These are phyloP conservation scores for Oscheius myriophilus DNA, from an alignment of 2,888 invertebrate species.

Conservation along the genomic window DNA sequence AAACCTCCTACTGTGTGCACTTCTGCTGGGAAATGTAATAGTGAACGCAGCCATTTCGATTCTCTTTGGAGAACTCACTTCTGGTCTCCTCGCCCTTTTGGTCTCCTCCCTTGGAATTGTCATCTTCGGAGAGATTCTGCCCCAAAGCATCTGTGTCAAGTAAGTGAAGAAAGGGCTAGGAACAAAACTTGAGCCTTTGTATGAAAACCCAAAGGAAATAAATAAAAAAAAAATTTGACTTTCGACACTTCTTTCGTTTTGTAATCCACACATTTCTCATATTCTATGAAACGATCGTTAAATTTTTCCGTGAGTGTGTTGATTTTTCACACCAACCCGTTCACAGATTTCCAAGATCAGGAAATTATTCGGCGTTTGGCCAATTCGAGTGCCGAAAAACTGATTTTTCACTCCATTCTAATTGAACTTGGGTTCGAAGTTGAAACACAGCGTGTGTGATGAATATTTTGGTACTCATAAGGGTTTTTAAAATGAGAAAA, in stretches of 20 bases:
- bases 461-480: no score
- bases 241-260: not conserved
- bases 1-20: conserved; percentile 84
- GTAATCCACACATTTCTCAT: not conserved
- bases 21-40: conserved; percentile 78
- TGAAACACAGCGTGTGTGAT: no score
- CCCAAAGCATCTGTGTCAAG: conserved; percentile 75
- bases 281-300: no score
- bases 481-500: no score
- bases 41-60: conserved; percentile 84
- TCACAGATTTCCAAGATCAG: no score
- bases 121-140: conserved; percentile 80
- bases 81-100: conserved; percentile 65
- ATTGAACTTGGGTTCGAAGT: no score
- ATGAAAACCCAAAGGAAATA: not conserved
- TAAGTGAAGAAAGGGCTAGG: conserved; percentile 36
- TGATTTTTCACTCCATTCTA: no score
- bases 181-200: not conserved
- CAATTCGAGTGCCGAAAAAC: no score
- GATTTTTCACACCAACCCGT: no score
- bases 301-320: no score
- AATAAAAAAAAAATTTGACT: not conserved
- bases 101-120: conserved; percentile 81
- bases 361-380: no score
- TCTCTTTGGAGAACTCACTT: conserved; percentile 87